Conservation (phyloP, 2,113 vertebrate genomes). For the Cyanoramphus novaezelandiae region DNA sequence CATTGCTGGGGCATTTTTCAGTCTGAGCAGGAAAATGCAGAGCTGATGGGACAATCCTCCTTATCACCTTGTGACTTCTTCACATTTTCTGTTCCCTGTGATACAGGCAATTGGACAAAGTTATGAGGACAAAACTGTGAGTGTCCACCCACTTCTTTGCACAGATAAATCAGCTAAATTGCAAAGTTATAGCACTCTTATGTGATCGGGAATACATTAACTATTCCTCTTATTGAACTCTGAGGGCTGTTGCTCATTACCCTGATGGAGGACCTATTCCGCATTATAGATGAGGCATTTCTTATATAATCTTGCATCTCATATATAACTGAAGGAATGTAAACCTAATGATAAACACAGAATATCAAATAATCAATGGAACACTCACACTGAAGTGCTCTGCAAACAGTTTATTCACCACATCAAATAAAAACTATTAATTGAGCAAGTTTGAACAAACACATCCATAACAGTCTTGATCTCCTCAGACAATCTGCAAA, state of each 20-base stretch:
- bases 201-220: constrained; percentile 1
- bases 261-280: constrained; percentile 11
- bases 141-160: background rate
- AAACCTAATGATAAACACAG: constrained; percentile 38
- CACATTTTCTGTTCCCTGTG: background rate
- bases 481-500: constrained; percentile 58
- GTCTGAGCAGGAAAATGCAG: background rate
- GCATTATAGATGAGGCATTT: constrained; percentile 35
- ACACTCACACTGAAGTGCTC: constrained; percentile 36
- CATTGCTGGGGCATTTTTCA: background rate
- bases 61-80: background rate
- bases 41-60: background rate
- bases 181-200: background rate
- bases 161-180: background rate
- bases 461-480: constrained; percentile 60
- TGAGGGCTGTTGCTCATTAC: background rate
- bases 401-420: constrained; percentile 59
- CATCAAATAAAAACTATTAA: constrained; percentile 70
- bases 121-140: background rate
- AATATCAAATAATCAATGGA: constrained; percentile 56
- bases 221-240: background rate
- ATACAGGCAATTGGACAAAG: background rate
- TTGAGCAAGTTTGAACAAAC: constrained; percentile 64
- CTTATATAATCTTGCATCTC: constrained; percentile 17
- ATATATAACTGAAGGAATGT: background rate